phyloP scores from a whole-genome alignment of 37 sponge, comb jelly and placozoan genomes.

The Tethya wilhelma region DNA sequence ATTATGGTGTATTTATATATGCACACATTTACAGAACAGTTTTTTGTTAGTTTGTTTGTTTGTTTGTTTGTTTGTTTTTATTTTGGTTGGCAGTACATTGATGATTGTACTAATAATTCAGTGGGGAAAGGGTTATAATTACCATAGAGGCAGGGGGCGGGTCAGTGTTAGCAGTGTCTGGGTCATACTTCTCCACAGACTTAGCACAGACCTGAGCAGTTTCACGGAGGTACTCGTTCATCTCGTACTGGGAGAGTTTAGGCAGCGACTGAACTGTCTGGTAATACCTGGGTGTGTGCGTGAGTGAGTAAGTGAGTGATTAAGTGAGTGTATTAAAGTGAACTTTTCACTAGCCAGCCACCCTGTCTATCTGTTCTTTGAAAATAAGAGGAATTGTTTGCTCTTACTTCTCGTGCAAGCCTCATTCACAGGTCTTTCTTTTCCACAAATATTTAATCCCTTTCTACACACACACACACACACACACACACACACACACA shows the following conservation, averaged over 20 bases:
- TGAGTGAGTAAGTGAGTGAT: slow-evolving; percentile 26
- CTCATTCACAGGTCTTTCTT: too few species aligned
- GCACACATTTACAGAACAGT: too few species aligned
- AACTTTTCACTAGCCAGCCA: too few species aligned
- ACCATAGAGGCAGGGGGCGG: slow-evolving; percentile 30
- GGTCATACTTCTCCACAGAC: slow-evolving; percentile 3
- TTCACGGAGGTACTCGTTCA: slow-evolving; percentile 43
- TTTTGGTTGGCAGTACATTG: too few species aligned
- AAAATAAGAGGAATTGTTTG: background rate
- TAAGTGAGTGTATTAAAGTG: slow-evolving; percentile 5
- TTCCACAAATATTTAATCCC: background rate
- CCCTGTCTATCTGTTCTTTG: background rate
- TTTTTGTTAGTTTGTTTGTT: too few species aligned
- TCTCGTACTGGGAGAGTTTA: slow-evolving; percentile 25
- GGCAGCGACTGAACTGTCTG: slow-evolving; percentile 46
- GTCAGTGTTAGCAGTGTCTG: background rate
- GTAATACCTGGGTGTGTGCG: slow-evolving; percentile 48
- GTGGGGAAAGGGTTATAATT: too few species aligned
- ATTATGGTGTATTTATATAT: too few species aligned
- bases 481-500: background rate
- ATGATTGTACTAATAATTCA: too few species aligned
- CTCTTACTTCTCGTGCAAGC: background rate
- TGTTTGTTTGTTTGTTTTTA: too few species aligned
- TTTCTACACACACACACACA: too few species aligned
- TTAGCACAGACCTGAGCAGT: slow-evolving; percentile 51